phyloP scores from a whole-genome alignment of 2,888 invertebrate genomes.

The Andrena dorsata region DNA sequence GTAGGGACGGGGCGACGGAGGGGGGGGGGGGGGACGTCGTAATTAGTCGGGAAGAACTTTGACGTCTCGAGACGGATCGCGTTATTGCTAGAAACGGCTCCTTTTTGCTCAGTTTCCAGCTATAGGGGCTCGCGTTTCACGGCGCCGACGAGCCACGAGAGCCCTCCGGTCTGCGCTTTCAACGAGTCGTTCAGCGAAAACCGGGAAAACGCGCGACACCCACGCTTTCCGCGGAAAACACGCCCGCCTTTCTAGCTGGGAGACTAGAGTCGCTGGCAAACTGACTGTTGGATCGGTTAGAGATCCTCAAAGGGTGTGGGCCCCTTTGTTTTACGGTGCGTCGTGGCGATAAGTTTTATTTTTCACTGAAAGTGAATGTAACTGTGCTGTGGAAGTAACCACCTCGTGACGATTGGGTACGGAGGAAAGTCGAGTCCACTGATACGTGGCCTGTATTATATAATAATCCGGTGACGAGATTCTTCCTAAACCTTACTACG shows the following conservation, averaged over 20 bases:
- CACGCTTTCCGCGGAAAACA: not conserved
- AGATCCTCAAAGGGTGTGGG: not conserved
- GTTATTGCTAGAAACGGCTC: constrained; percentile 39
- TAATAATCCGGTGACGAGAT: constrained; percentile 13
- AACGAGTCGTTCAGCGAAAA: constrained; percentile 27
- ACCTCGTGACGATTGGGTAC: not conserved
- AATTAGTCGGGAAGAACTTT: constrained; percentile 68
- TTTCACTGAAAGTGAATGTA: too few relatives aligned
- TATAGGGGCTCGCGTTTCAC: constrained; percentile 14
- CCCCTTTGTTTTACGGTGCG: not conserved
- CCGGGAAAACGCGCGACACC: constrained; percentile 10
- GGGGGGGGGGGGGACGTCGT: constrained; percentile 17
- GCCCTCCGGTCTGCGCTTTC: constrained; percentile 11
- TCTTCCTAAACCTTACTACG: constrained; percentile 37
- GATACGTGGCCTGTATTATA: not conserved
- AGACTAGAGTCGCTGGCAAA: not conserved
- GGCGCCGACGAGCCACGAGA: constrained; percentile 13
- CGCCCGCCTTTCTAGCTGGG: not conserved
- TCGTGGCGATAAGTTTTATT: not conserved
- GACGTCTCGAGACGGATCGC: constrained; percentile 66
- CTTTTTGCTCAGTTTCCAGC: constrained; percentile 39
- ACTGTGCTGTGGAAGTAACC: too few relatives aligned
- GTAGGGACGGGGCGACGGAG: not conserved
- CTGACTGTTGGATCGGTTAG: not conserved
- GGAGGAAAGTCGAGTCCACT: not conserved